Evolutionary conservation across 2,888 invertebrate genomes (phyloP).

Genomic region (Hesperia comma): DNA sequence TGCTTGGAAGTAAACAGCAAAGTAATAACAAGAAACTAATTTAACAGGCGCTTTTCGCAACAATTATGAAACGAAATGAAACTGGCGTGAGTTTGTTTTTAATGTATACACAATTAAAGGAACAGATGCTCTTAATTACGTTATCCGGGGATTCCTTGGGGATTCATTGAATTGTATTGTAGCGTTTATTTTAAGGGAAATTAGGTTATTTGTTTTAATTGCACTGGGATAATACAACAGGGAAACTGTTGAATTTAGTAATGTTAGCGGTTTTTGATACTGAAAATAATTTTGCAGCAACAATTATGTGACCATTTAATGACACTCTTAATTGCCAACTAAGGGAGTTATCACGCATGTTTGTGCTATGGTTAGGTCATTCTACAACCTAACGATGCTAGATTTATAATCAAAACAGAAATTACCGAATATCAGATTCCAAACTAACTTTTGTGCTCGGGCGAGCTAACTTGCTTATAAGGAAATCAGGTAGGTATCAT

Average conservation of each 20-base stretch:
- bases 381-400: too few species aligned
- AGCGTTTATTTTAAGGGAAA: conserved; percentile 20
- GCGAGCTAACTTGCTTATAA: too few species aligned
- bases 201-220: conserved; percentile 4
- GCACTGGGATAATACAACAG: neutral
- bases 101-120: conserved; percentile 35
- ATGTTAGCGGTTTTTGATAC: neutral
- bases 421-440: too few species aligned
- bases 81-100: conserved; percentile 24
- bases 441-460: too few species aligned
- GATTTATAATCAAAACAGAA: too few species aligned
- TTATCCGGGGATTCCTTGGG: conserved; percentile 27
- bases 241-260: neutral
- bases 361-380: too few species aligned
- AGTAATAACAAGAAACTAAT: conserved; percentile 28
- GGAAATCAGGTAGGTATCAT: too few species aligned
- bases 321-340: too few species aligned
- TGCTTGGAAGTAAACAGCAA: conserved; percentile 18
- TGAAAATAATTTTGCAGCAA: too few species aligned
- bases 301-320: too few species aligned
- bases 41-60: conserved; percentile 25
- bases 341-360: too few species aligned
- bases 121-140: conserved; percentile 31
- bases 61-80: conserved; percentile 34
- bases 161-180: conserved; percentile 28